Percentiles rank a stretch among this genome's conserved stretches.
Evolutionary conservation across 2,888 invertebrate genomes (phyloP).

Genomic region (Plebejus anna): DNA sequence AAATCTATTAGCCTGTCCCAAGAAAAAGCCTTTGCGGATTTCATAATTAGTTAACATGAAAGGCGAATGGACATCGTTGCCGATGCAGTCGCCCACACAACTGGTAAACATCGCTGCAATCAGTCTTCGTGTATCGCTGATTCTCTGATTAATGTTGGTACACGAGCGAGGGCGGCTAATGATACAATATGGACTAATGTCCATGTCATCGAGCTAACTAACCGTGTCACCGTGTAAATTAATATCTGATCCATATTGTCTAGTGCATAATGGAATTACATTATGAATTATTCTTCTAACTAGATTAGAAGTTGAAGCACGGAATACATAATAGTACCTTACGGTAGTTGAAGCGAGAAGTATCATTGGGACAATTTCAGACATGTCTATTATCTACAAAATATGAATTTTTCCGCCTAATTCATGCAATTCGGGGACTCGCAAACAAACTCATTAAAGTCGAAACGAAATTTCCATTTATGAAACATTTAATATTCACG

Average conservation of each 20-base stretch:
- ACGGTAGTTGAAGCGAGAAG: background rate
- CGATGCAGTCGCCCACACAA: background rate
- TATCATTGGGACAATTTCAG: background rate
- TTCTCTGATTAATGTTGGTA: slow-evolving; percentile 26
- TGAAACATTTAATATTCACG: slow-evolving; percentile 32
- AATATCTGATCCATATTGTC: slow-evolving; percentile 1
- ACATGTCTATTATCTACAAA: background rate
- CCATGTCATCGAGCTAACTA: slow-evolving; percentile 8
- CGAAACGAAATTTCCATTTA: slow-evolving; percentile 21
- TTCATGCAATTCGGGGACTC: background rate
- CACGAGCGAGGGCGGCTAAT: slow-evolving; percentile 16
- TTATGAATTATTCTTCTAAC: background rate
- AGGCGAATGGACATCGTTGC: background rate
- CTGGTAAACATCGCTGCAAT: slow-evolving; percentile 5
- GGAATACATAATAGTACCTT: too few species aligned
- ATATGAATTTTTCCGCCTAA: background rate
- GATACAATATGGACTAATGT: slow-evolving; percentile 12
- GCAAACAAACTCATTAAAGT: background rate
- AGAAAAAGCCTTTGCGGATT: background rate
- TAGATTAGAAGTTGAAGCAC: background rate
- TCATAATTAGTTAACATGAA: too few species aligned
- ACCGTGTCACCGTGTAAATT: slow-evolving; percentile 16
- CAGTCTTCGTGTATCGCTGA: slow-evolving; percentile 25
- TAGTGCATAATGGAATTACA: background rate
- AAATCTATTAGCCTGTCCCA: background rate